Conservation (phyloP, 2,113 vertebrate species). For the Sorex araneus region DNA sequence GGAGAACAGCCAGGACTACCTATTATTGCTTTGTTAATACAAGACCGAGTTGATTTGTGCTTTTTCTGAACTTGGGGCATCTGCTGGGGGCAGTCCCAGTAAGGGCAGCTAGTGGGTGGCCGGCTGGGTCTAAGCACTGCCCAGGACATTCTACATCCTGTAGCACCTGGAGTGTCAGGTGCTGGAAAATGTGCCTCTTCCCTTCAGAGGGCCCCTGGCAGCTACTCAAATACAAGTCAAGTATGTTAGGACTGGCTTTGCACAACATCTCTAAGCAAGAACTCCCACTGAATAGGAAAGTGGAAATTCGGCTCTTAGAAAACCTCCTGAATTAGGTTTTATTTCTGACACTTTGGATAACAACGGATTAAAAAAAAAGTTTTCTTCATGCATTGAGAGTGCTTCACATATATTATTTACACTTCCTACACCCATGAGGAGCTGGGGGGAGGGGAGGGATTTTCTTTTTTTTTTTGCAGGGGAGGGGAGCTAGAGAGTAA, state of each 20-base stretch:
- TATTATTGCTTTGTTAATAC: neutral
- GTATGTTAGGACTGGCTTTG: conserved; percentile 12
- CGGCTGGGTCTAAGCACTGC: neutral
- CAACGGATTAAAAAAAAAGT: conserved; percentile 16
- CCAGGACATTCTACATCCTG: neutral
- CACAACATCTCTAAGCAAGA: conserved; percentile 64
- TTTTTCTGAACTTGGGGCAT: neutral
- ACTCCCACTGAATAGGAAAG: conserved; percentile 60
- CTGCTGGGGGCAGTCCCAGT: neutral
- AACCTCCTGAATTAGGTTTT: conserved; percentile 55
- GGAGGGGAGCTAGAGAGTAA: neutral
- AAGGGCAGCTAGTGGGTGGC: accelerated
- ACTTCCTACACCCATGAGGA: neutral
- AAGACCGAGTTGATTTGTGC: neutral
- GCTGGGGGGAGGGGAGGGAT: neutral
- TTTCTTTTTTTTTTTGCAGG: too few relatives aligned
- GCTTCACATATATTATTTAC: conserved; percentile 69
- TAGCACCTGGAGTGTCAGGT: accelerated
- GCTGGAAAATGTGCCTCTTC: neutral
- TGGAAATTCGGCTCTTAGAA: conserved; percentile 50
- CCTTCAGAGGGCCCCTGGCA: conserved; percentile 24
- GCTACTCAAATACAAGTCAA: conserved; percentile 53
- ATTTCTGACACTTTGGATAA: conserved; percentile 55
- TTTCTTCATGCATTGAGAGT: conserved; percentile 21
- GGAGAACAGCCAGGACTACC: neutral